These are phyloP conservation scores for Rhegmatorhina hoffmannsi DNA, from an alignment of 2,113 vertebrate species.

Conservation along the genomic window DNA sequence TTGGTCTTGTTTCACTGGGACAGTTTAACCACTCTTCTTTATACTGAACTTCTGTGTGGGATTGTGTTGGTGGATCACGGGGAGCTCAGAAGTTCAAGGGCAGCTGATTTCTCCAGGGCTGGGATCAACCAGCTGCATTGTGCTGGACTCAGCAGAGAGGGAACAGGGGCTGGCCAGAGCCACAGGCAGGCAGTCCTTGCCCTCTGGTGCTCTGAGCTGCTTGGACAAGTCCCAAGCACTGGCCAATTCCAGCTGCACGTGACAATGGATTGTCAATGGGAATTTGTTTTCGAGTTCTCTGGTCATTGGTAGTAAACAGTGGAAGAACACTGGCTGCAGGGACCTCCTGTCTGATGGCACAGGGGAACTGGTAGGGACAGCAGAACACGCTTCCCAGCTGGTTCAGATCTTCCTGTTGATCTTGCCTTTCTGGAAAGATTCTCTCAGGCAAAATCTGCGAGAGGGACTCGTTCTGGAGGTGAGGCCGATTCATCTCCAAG, in stretches of 20 bases:
- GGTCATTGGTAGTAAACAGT: neutral
- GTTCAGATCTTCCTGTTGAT: conserved; percentile 33
- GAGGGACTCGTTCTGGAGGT: neutral
- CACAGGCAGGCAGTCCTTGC: conserved; percentile 24
- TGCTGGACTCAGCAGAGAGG: conserved; percentile 39
- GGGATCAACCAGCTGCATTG: neutral
- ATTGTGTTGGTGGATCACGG: neutral
- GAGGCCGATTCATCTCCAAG: neutral
- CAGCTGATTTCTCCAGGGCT: conserved; percentile 35
- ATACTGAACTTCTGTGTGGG: neutral
- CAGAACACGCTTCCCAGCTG: neutral
- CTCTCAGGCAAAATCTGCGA: neutral
- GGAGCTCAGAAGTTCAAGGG: neutral
- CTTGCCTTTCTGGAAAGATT: conserved; percentile 55
- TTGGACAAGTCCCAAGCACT: conserved; percentile 60
- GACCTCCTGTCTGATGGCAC: neutral
- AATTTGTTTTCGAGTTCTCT: conserved; percentile 43
- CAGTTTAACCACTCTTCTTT: neutral
- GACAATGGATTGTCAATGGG: conserved; percentile 17
- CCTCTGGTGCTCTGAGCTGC: conserved; percentile 47
- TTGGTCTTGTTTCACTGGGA: neutral
- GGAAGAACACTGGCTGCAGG: conserved; percentile 10
- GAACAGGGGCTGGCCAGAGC: conserved; percentile 3
- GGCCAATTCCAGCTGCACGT: conserved; percentile 44
- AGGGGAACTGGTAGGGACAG: neutral